These are phyloP conservation scores for Chiloscyllium plagiosum DNA, from an alignment of 2,113 vertebrate genomes.

Conservation along the genomic window DNA sequence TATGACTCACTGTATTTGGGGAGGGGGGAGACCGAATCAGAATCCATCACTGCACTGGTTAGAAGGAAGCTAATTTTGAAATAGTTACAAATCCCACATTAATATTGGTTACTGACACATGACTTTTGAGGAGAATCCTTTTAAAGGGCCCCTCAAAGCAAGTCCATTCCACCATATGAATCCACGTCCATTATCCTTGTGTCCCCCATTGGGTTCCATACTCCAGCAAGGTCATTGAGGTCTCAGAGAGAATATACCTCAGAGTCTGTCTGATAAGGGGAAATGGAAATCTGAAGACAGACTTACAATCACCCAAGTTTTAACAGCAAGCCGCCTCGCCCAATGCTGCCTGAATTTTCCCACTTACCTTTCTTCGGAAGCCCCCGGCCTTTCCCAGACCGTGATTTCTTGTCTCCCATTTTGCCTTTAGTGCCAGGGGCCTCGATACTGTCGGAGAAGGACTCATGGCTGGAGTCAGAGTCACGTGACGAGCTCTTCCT, in stretches of 20 bases:
- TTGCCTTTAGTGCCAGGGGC: neutral
- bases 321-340: neutral
- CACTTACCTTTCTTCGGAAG: slow-evolving; percentile 39
- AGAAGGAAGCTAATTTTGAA: no score
- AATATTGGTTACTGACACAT: neutral
- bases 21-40: no score
- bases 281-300: neutral
- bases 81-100: no score
- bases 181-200: neutral
- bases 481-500: slow-evolving; percentile 39
- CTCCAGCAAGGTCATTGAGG: neutral
- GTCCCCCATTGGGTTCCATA: neutral
- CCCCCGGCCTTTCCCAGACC: slow-evolving; percentile 37
- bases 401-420: slow-evolving; percentile 31
- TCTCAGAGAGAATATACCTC: neutral
- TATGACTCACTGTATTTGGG: no score
- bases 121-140: no score
- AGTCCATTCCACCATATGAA: neutral
- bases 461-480: slow-evolving; percentile 34
- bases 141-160: neutral
- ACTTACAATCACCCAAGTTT: no score
- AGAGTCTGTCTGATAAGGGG: neutral
- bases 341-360: no score
- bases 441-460: slow-evolving; percentile 34
- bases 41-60: no score